A percentile compares a stretch with the other conserved stretches of the same genome.
These are phyloP conservation scores for Phymastichus coffea DNA, from an alignment of 1,140 invertebrate species.

Conservation along the genomic window DNA sequence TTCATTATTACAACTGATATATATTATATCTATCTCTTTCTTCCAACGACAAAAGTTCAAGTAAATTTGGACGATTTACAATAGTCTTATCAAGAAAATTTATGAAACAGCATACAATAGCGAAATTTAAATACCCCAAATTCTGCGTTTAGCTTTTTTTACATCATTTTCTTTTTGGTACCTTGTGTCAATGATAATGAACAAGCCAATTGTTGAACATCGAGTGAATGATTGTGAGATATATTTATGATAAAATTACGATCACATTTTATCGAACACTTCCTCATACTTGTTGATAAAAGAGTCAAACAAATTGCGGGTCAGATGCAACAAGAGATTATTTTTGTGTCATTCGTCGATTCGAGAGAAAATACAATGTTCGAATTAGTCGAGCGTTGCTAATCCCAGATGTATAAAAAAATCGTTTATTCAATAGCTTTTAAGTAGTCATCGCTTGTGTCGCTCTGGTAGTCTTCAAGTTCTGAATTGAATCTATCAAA, in stretches of 20 bases:
- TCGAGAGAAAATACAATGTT: conserved; percentile 29
- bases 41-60: conserved; percentile 28
- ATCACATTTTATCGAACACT: conserved; percentile 27
- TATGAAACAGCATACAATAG: neutral
- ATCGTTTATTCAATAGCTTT: conserved; percentile 43
- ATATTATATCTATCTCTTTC: conserved; percentile 1
- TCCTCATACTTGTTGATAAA: conserved; percentile 23
- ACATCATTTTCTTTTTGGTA: conserved; percentile 22
- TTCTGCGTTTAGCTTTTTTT: conserved; percentile 26
- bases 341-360: conserved; percentile 22
- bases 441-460: conserved; percentile 33
- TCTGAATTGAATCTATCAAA: neutral
- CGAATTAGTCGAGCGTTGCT: conserved; percentile 34
- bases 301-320: conserved; percentile 25
- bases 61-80: conserved; percentile 24
- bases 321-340: conserved; percentile 38
- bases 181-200: conserved; percentile 8
- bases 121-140: conserved; percentile 14
- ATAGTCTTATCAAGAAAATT: conserved; percentile 21
- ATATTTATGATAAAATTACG: conserved; percentile 27
- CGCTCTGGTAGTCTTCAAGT: conserved; percentile 6
- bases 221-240: conserved; percentile 15
- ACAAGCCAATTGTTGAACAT: conserved; percentile 6
- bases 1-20: conserved; percentile 15
- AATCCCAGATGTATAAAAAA: conserved; percentile 40